A percentile compares a stretch with the other conserved stretches of the same genome.
These are phyloP conservation scores for Cercocebus atys DNA, from an alignment of 2,113 vertebrate species.

Conservation along the genomic window DNA sequence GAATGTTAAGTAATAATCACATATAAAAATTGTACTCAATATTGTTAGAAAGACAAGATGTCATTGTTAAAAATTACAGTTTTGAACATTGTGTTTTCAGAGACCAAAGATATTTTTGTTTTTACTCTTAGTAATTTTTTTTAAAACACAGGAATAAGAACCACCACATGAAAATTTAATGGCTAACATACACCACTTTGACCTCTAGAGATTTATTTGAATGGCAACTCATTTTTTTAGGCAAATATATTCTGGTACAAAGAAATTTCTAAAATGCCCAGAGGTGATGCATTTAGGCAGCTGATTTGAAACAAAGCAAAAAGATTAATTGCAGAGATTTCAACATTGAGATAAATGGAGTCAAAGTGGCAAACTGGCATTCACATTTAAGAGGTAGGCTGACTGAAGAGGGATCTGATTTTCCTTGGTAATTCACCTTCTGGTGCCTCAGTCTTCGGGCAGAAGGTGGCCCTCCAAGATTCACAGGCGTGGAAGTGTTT, in stretches of 20 bases:
- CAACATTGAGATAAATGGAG: conserved; percentile 39
- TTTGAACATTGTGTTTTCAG: background rate
- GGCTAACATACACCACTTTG: background rate
- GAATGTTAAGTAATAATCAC: background rate
- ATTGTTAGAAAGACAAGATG: background rate
- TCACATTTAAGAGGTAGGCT: background rate
- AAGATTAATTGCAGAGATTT: conserved; percentile 36
- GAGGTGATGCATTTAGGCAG: conserved; percentile 1
- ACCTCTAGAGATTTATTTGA: background rate
- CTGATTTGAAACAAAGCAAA: conserved; percentile 46
- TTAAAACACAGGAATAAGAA: background rate
- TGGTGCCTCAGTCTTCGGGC: background rate
- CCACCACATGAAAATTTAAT: background rate
- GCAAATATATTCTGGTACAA: background rate
- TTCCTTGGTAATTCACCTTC: background rate
- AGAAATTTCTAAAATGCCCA: conserved; percentile 33
- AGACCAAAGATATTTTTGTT: background rate
- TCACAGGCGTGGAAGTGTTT: background rate
- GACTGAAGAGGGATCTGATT: background rate
- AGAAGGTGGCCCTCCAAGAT: background rate
- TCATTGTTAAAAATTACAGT: background rate
- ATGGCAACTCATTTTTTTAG: background rate
- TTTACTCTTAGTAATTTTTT: background rate
- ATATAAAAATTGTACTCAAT: background rate
- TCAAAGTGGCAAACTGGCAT: background rate